A percentile compares a stretch with the other conserved stretches of the same genome.
Conservation (phyloP, 64 coral and sea anemone species). For the Montipora sp. region DNA sequence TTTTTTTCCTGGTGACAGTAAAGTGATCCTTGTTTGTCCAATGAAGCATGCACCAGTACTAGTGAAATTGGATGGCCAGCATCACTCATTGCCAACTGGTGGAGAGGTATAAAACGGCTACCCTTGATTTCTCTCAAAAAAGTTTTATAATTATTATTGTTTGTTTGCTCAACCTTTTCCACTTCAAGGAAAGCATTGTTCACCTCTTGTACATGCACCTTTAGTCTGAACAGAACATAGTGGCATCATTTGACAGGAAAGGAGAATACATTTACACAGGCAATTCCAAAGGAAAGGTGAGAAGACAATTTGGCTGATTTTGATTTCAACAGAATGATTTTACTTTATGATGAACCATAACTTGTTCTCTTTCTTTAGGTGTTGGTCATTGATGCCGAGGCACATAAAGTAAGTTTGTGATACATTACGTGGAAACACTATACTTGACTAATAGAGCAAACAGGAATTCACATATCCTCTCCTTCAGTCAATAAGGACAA, state of each 20-base stretch:
- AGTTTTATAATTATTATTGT: too few species aligned
- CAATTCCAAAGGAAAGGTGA: conserved; percentile 96
- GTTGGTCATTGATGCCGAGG: conserved; percentile 81
- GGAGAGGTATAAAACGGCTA: conserved; percentile 73
- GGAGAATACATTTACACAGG: conserved; percentile 99
- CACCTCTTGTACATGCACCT: neutral
- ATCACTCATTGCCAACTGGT: conserved; percentile 82
- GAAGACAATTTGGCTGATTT: neutral
- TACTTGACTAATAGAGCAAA: too few species aligned
- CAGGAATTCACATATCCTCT: too few species aligned
- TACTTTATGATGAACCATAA: neutral
- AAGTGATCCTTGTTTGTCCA: conserved; percentile 89
- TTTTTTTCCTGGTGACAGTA: conserved; percentile 58
- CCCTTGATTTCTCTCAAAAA: too few species aligned
- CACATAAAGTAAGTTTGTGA: conserved; percentile 55
- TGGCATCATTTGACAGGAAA: conserved; percentile 98
- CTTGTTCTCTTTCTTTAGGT: conserved; percentile 54
- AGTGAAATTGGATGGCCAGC: conserved; percentile 85
- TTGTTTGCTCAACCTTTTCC: too few species aligned
- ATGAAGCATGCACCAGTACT: conserved; percentile 96
- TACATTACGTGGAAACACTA: neutral
- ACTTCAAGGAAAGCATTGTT: too few species aligned
- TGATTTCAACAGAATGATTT: neutral
- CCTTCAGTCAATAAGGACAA: too few species aligned
- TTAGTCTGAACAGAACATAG: conserved; percentile 98